Evolutionary conservation across 2,113 vertebrate genomes (phyloP).

Genomic region (Dipodomys stephensi): DNA sequence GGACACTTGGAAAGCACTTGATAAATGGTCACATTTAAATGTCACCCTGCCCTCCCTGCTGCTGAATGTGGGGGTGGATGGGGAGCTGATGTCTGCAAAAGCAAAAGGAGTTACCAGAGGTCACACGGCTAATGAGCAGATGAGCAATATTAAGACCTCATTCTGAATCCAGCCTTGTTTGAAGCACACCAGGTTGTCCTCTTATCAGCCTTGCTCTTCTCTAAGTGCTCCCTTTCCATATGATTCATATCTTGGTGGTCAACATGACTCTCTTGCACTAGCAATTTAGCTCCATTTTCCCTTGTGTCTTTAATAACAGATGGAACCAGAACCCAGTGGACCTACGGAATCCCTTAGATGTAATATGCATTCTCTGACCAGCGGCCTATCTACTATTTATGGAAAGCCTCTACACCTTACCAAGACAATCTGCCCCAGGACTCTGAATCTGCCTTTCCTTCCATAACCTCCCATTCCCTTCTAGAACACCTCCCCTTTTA

Average conservation of each 20-base stretch:
- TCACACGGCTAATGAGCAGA: slow-evolving; percentile 60
- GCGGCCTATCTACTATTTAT: slow-evolving; percentile 20
- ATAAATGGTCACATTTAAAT: slow-evolving; percentile 58
- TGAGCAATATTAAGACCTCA: not conserved
- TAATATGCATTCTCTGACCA: slow-evolving; percentile 54
- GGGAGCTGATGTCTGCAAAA: slow-evolving; percentile 39
- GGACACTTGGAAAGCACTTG: slow-evolving; percentile 48
- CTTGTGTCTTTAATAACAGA: slow-evolving; percentile 56
- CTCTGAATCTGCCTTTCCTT: not conserved
- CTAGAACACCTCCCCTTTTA: not conserved
- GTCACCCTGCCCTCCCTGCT: slow-evolving; percentile 19
- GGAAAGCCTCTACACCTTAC: slow-evolving; percentile 11
- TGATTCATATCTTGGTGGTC: not conserved
- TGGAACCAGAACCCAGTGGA: slow-evolving; percentile 50
- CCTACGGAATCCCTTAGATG: slow-evolving; percentile 46
- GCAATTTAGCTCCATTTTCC: slow-evolving; percentile 51
- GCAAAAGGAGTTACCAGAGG: slow-evolving; percentile 60
- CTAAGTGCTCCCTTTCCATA: not conserved
- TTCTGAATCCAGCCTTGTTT: not conserved
- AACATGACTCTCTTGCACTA: slow-evolving; percentile 42
- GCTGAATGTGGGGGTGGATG: not conserved
- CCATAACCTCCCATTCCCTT: not conserved
- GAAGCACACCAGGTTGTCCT: not conserved
- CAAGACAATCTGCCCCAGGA: not conserved
- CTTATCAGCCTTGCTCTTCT: not conserved